Evolutionary conservation across 2,797 vertebrate species (phyloP).

Genomic region (Tadarida brasiliensis): DNA sequence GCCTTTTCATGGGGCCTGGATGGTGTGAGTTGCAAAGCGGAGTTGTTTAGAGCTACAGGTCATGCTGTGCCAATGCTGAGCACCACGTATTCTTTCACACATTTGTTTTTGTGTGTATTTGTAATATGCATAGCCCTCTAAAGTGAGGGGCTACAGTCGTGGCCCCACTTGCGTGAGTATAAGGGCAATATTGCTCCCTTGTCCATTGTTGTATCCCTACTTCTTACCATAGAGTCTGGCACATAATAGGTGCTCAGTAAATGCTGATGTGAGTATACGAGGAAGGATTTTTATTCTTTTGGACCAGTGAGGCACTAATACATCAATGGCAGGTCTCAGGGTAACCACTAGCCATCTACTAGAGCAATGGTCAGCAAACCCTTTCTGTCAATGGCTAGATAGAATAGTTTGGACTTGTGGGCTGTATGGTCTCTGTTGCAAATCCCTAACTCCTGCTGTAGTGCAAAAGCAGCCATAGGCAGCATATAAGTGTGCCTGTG

Average conservation of each 20-base stretch:
- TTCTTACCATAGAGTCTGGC: not conserved
- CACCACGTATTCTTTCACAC: not conserved
- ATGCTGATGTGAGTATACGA: not conserved
- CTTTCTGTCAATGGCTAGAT: not conserved
- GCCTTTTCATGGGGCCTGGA: not conserved
- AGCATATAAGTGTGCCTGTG: not conserved
- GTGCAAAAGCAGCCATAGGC: not conserved
- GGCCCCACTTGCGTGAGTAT: not conserved
- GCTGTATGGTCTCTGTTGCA: not conserved
- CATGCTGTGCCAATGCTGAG: not conserved
- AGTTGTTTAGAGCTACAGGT: not conserved
- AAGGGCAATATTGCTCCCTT: not conserved
- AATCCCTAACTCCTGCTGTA: not conserved
- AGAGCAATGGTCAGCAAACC: not conserved
- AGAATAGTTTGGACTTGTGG: not conserved
- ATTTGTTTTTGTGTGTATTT: not conserved
- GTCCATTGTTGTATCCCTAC: not conserved
- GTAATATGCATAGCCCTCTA: not conserved
- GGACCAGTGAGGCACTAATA: not conserved
- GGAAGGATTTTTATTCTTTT: constrained; percentile 3
- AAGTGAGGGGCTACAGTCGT: not conserved
- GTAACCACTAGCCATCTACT: not conserved
- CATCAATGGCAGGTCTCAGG: not conserved
- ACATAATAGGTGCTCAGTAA: not conserved
- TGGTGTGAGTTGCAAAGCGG: not conserved